These are phyloP conservation scores for Brachionus plicatilis DNA, from an alignment of 1,140 invertebrate species.

Conservation along the genomic window DNA sequence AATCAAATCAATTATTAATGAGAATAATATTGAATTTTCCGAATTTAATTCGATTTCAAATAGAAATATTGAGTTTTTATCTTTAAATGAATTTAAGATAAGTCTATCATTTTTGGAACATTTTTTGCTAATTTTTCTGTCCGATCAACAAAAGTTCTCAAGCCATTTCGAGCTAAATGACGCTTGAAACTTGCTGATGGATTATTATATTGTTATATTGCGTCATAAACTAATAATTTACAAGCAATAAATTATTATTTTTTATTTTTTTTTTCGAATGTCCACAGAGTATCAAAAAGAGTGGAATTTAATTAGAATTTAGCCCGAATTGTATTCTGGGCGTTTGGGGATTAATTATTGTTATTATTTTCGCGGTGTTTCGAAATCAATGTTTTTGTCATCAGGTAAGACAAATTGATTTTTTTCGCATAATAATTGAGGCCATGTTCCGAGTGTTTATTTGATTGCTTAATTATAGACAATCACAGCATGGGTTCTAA, in stretches of 20 bases:
- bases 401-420: conserved; percentile 23
- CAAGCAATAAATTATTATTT: background rate
- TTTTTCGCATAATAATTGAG: background rate
- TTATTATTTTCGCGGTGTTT: background rate
- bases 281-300: background rate
- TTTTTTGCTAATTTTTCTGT: background rate
- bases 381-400: conserved; percentile 15
- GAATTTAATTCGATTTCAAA: conserved; percentile 12
- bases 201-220: background rate
- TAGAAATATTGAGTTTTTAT: conserved; percentile 6
- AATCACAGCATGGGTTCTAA: background rate
- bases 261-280: background rate
- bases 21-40: conserved; percentile 2
- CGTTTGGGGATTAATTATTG: conserved; percentile 21
- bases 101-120: background rate
- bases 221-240: background rate
- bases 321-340: background rate
- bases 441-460: background rate
- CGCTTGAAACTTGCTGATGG: background rate
- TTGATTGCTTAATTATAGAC: conserved; percentile 19
- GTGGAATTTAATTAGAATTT: conserved; percentile 15
- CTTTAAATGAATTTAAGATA: background rate
- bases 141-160: background rate
- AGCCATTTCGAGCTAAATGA: background rate
- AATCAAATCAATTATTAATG: conserved; percentile 27